Conservation (phyloP, 2,797 vertebrate species). For the Poliocrania exsul region DNA sequence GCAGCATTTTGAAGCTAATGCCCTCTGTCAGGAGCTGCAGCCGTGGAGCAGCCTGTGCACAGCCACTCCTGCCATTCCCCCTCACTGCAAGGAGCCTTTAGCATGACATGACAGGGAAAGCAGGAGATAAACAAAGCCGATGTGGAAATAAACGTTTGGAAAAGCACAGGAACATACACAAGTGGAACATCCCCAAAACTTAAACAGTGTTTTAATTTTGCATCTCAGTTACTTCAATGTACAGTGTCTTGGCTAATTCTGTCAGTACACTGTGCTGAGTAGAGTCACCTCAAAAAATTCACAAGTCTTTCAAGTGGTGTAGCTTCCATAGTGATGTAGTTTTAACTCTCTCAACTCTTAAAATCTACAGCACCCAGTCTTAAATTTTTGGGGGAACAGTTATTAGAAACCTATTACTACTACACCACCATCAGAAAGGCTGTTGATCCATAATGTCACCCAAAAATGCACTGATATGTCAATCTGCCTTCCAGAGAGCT, state of each 20-base stretch:
- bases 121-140: background rate
- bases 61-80: background rate
- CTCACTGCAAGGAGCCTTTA: background rate
- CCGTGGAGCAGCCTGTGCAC: background rate
- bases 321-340: background rate
- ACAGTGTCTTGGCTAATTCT: background rate
- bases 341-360: background rate
- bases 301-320: background rate
- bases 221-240: background rate
- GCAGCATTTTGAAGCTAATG: background rate
- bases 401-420: background rate
- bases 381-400: background rate
- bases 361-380: background rate
- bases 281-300: background rate
- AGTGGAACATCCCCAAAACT: background rate
- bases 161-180: background rate
- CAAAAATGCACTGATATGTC: background rate
- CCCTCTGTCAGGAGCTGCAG: background rate
- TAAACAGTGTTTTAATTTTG: background rate
- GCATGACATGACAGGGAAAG: background rate
- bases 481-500: background rate
- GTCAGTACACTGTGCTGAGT: background rate
- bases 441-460: accelerated
- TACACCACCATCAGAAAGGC: background rate
- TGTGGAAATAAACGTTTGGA: background rate